Evolutionary conservation across 2,888 invertebrate genomes (phyloP).

Genomic region (Rhogogaster chlorosoma): DNA sequence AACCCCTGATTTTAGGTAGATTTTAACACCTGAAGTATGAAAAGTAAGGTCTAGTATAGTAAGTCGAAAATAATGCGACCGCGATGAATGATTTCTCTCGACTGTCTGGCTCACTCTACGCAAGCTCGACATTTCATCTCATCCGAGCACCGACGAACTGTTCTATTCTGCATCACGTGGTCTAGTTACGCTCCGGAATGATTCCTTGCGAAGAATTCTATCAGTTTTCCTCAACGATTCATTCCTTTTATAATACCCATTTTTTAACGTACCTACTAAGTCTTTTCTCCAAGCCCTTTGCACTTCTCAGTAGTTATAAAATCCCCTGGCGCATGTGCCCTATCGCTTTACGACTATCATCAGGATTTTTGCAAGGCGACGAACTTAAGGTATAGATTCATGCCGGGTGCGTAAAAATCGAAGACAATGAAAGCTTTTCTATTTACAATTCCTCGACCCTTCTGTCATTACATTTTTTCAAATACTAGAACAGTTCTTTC

Average conservation of each 20-base stretch:
- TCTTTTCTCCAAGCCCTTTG: not conserved
- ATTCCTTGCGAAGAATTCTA: conserved; percentile 1
- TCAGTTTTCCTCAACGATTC: not conserved
- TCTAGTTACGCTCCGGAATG: conserved; percentile 24
- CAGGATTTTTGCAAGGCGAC: not conserved
- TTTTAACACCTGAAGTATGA: not conserved
- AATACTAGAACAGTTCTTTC: not conserved
- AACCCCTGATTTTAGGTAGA: not conserved
- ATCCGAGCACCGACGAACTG: conserved; percentile 20
- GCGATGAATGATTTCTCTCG: conserved; percentile 44
- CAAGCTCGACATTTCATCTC: conserved; percentile 30
- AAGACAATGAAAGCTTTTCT: not conserved
- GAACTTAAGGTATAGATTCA: not conserved
- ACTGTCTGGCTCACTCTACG: conserved; percentile 23
- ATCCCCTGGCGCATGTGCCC: not conserved
- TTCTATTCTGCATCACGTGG: conserved; percentile 37
- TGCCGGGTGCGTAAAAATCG: not conserved
- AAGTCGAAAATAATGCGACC: conserved; percentile 35
- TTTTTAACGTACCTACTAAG: not conserved
- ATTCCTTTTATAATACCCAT: not conserved
- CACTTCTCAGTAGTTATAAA: not conserved
- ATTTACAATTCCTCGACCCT: too few relatives aligned
- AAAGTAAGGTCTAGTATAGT: not conserved
- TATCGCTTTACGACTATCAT: not conserved
- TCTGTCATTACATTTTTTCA: too few relatives aligned